Conservation (phyloP, 2,888 invertebrate species). For the Apodemia mormo region DNA sequence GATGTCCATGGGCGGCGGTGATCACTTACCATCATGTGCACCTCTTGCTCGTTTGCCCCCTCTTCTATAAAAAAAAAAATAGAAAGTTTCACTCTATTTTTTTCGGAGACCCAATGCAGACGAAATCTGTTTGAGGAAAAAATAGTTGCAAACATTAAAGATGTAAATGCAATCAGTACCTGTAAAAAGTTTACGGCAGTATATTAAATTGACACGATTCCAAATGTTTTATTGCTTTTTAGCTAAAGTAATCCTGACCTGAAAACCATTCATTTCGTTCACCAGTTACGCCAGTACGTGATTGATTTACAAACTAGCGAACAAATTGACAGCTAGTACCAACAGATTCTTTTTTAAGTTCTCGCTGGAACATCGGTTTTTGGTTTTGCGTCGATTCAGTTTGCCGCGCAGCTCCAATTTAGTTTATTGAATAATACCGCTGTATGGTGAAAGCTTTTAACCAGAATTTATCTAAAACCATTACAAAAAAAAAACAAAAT, state of each 20-base stretch:
- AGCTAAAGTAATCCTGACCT: conserved; percentile 10
- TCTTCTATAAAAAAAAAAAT: no score
- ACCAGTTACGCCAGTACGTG: conserved; percentile 27
- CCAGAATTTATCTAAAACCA: conserved; percentile 8
- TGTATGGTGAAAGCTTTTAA: conserved; percentile 16
- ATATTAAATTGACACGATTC: neutral
- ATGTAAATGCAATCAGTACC: neutral
- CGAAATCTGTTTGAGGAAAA: neutral
- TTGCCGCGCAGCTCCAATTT: conserved; percentile 12
- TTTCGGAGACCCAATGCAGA: no score
- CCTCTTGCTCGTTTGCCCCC: no score
- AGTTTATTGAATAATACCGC: conserved; percentile 23
- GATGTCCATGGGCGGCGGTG: no score
- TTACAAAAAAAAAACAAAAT: neutral
- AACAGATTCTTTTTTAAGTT: conserved; percentile 23
- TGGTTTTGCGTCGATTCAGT: conserved; percentile 14
- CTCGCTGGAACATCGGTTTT: neutral
- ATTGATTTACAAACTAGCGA: conserved; percentile 37
- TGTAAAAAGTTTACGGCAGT: neutral
- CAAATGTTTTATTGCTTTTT: neutral
- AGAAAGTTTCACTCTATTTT: no score
- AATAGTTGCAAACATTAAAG: neutral
- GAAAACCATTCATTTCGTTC: conserved; percentile 11
- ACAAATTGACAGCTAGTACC: conserved; percentile 34
- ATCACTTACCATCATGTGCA: no score